Evolutionary conservation across 2,888 invertebrate genomes (phyloP).

Genomic region (Melanargia galathea): DNA sequence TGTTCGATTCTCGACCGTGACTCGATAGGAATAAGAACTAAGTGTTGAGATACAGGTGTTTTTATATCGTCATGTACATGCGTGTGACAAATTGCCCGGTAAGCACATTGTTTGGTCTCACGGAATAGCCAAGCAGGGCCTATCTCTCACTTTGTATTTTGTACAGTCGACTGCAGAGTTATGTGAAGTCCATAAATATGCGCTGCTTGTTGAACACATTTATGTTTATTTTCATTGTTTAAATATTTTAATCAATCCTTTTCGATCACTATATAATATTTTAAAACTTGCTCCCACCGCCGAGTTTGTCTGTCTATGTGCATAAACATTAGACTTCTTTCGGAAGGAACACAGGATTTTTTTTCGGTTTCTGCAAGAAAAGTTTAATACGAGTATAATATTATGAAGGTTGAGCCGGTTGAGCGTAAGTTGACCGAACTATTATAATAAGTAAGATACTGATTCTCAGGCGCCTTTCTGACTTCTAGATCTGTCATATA

Average conservation of each 20-base stretch:
- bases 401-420: too few species aligned
- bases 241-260: background rate
- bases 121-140: constrained; percentile 46
- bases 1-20: constrained; percentile 24
- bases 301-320: too few species aligned
- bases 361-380: too few species aligned
- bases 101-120: constrained; percentile 48
- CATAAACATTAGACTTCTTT: too few species aligned
- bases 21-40: constrained; percentile 9
- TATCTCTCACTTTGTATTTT: constrained; percentile 42
- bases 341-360: too few species aligned
- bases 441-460: too few species aligned
- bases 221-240: background rate
- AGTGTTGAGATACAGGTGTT: constrained; percentile 21
- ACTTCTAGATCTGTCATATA: too few species aligned
- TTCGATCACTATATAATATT: background rate
- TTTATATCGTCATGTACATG: constrained; percentile 42
- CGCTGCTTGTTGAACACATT: background rate
- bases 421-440: too few species aligned
- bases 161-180: constrained; percentile 19
- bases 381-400: too few species aligned
- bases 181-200: constrained; percentile 10
- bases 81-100: constrained; percentile 56
- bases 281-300: too few species aligned
- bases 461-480: too few species aligned